A percentile compares a stretch with the other conserved stretches of the same genome.
These are phyloP conservation scores for Alloscopus bannaensis DNA, from an alignment of 2,888 invertebrate species.

Conservation along the genomic window DNA sequence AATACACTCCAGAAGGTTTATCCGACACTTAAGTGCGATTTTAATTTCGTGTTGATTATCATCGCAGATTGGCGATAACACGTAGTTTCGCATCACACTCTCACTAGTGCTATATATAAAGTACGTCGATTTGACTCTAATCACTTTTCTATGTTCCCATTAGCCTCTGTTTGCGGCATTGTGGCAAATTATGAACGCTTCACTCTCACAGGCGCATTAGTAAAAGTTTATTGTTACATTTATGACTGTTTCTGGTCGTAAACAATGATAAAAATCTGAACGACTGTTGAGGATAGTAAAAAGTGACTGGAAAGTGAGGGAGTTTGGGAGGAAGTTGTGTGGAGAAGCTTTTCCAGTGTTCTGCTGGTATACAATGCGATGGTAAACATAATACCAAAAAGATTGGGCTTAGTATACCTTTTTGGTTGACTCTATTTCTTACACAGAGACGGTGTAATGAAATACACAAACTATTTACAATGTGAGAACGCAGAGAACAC, in stretches of 20 bases:
- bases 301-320: conserved; percentile 34
- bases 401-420: too few species aligned
- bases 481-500: conserved; percentile 27
- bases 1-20: too few species aligned
- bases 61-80: too few species aligned
- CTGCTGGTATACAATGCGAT: too few species aligned
- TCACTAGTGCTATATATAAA: too few species aligned
- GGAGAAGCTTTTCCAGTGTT: too few species aligned
- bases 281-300: conserved; percentile 56
- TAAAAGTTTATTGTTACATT: conserved; percentile 58
- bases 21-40: too few species aligned
- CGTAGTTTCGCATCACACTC: too few species aligned
- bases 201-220: conserved; percentile 57
- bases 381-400: neutral
- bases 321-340: neutral
- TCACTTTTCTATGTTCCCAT: too few species aligned
- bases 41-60: too few species aligned
- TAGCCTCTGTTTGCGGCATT: conserved; percentile 17
- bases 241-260: conserved; percentile 51
- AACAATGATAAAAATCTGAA: conserved; percentile 55
- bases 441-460: neutral
- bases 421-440: neutral
- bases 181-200: conserved; percentile 36
- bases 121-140: too few species aligned
- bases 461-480: conserved; percentile 19